A percentile compares a stretch with the other conserved stretches of the same genome.
These are phyloP conservation scores for Lithophane semibrunnea DNA, from an alignment of 2,888 invertebrate species.

Conservation along the genomic window DNA sequence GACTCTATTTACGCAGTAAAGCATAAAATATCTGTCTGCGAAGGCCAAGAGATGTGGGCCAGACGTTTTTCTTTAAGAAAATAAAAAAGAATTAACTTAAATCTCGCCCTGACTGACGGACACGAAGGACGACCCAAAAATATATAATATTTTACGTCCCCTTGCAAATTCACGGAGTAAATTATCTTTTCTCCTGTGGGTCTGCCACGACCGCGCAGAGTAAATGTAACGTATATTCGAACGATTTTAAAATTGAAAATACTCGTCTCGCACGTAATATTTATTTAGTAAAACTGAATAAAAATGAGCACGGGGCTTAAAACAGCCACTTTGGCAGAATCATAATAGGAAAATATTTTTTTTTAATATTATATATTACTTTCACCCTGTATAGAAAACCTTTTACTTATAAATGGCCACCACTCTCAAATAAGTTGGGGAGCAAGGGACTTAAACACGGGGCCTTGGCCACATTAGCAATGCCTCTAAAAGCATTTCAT, in stretches of 20 bases:
- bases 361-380: too few species aligned
- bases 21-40: constrained; percentile 16
- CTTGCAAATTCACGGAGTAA: constrained; percentile 11
- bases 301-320: too few species aligned
- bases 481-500: too few species aligned
- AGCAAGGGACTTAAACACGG: too few species aligned
- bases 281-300: not conserved
- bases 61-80: constrained; percentile 33
- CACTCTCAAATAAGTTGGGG: too few species aligned
- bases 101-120: constrained; percentile 30
- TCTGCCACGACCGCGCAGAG: not conserved
- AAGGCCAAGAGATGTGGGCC: constrained; percentile 20
- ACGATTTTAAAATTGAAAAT: not conserved
- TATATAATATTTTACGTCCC: constrained; percentile 37
- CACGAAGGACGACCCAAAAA: constrained; percentile 22
- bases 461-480: too few species aligned
- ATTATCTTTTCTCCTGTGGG: constrained; percentile 34
- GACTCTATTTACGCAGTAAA: constrained; percentile 11
- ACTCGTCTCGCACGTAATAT: not conserved
- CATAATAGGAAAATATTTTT: too few species aligned
- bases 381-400: too few species aligned
- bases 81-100: constrained; percentile 51
- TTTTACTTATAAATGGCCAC: too few species aligned
- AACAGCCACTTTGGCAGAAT: too few species aligned
- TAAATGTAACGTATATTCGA: not conserved